Evolutionary conservation across 2,797 vertebrate species (phyloP).

Genomic region (Oreochromis grahami): DNA sequence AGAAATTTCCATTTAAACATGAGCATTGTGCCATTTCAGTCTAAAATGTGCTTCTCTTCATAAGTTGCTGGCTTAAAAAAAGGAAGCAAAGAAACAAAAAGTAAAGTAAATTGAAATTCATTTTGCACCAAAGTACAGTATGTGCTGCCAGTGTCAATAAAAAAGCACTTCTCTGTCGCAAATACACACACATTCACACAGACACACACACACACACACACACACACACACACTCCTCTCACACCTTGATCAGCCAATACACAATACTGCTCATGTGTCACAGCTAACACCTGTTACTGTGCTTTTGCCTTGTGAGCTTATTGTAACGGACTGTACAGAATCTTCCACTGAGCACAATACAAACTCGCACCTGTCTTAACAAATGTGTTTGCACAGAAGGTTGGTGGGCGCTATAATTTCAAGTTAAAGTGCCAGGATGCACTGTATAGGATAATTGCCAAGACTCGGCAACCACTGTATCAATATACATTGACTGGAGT

Average conservation of each 20-base stretch:
- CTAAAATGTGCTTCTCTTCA: background rate
- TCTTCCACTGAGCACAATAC: constrained; percentile 41
- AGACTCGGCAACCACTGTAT: constrained; percentile 30
- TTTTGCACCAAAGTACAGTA: constrained; percentile 10
- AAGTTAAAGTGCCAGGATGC: constrained; percentile 67
- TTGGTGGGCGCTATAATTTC: constrained; percentile 68
- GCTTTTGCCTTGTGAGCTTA: constrained; percentile 58
- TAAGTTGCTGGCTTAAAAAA: background rate
- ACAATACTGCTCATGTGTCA: constrained; percentile 53
- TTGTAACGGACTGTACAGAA: constrained; percentile 32
- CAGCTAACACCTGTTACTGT: constrained; percentile 57
- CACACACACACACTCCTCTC: constrained; percentile 16
- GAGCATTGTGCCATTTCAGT: background rate
- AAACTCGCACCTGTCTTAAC: constrained; percentile 47
- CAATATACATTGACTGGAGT: background rate
- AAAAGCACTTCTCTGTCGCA: background rate
- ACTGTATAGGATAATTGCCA: constrained; percentile 22
- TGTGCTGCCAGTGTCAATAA: constrained; percentile 1
- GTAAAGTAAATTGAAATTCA: constrained; percentile 7
- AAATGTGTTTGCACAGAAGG: constrained; percentile 70
- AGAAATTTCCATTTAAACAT: constrained; percentile 10
- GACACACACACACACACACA: background rate
- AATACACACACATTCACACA: background rate
- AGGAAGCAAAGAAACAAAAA: background rate
- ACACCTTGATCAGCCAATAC: constrained; percentile 54